Percentiles rank a stretch among this genome's conserved stretches.
Conservation (phyloP, 2,888 invertebrate genomes). For the Oligia fasciuncula region DNA sequence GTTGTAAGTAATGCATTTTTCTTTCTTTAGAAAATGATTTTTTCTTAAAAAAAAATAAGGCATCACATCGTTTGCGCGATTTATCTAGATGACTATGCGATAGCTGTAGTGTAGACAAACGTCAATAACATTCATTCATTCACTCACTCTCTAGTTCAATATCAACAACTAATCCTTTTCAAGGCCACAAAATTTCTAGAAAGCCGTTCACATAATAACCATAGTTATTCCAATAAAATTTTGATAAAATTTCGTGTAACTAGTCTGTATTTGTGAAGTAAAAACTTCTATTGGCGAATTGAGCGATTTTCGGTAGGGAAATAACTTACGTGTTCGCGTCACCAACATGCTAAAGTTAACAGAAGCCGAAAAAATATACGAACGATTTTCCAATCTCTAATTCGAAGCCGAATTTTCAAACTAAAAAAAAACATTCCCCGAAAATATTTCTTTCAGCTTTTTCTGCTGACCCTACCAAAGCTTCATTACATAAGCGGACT, state of each 20-base stretch:
- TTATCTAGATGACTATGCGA: too few relatives aligned
- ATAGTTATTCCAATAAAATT: not conserved
- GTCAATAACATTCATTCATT: not conserved
- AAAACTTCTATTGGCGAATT: too few relatives aligned
- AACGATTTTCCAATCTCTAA: not conserved
- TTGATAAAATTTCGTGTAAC: too few relatives aligned
- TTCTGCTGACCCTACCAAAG: constrained; percentile 69
- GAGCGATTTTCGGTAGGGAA: too few relatives aligned
- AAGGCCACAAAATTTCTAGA: not conserved
- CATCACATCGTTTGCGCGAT: not conserved
- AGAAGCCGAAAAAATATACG: not conserved
- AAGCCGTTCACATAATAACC: not conserved
- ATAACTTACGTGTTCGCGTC: too few relatives aligned
- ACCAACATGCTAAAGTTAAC: too few relatives aligned
- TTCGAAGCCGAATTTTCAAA: not conserved
- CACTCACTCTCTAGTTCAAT: not conserved
- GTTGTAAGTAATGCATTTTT: too few relatives aligned
- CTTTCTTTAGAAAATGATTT: too few relatives aligned
- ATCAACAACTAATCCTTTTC: not conserved
- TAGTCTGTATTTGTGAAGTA: too few relatives aligned
- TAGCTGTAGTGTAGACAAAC: too few relatives aligned
- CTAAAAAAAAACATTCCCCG: not conserved
- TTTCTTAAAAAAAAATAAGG: not conserved
- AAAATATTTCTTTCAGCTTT: not conserved
- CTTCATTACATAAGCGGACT: constrained; percentile 71